Percentiles rank a stretch among this genome's conserved stretches.
Conservation (phyloP, 2,113 vertebrate genomes). For the Nipponia nippon region DNA sequence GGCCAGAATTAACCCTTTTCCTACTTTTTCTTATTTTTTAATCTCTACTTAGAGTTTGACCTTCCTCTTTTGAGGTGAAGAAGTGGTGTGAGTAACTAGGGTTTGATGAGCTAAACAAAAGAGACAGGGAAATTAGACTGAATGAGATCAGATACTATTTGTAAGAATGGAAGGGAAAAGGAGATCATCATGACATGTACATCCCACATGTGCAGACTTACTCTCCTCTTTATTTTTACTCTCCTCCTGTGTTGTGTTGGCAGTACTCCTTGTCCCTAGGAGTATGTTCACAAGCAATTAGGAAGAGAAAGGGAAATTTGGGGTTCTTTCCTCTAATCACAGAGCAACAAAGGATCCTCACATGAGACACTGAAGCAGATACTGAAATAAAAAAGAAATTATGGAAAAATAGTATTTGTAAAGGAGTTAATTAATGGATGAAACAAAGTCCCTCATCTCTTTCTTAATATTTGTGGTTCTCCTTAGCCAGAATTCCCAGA, state of each 20-base stretch:
- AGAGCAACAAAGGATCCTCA: neutral
- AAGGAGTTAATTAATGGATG: neutral
- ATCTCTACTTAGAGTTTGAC: neutral
- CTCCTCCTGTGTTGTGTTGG: neutral
- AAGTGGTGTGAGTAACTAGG: neutral
- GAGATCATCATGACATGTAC: accelerated
- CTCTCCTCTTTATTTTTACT: neutral
- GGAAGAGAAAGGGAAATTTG: neutral
- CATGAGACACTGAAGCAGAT: neutral
- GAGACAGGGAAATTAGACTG: neutral
- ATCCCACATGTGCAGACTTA: neutral
- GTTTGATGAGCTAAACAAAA: neutral
- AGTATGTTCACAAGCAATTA: neutral
- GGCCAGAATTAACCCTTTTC: neutral
- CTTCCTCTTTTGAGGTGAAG: neutral
- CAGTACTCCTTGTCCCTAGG: neutral
- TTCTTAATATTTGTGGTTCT: neutral
- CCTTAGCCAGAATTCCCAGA: neutral
- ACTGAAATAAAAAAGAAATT: neutral
- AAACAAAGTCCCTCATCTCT: neutral
- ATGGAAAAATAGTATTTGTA: neutral
- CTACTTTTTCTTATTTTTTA: neutral
- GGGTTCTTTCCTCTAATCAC: neutral
- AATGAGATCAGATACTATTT: neutral
- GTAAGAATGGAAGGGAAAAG: neutral